Percentiles rank a stretch among this genome's conserved stretches.
Conservation (phyloP, 2,797 vertebrate species). For the Hypotaenidia okinawae region DNA sequence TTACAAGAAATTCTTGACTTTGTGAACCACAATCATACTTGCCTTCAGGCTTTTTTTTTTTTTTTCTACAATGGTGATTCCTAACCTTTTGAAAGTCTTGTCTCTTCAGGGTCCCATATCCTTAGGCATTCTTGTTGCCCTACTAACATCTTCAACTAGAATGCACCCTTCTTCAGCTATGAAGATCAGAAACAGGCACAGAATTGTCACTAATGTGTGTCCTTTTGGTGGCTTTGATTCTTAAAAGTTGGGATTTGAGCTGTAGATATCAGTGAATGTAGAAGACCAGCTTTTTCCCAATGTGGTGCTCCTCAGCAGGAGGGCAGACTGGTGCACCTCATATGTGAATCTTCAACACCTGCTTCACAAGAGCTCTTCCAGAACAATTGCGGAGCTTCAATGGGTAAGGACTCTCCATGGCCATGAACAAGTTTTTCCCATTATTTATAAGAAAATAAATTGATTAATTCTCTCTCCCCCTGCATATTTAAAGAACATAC, state of each 20-base stretch:
- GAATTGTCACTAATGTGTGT: rapidly evolving
- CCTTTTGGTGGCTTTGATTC: background rate
- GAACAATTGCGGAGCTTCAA: background rate
- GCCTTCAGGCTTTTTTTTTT: background rate
- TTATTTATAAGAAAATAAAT: conserved; percentile 7
- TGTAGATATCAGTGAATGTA: background rate
- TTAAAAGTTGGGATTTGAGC: background rate
- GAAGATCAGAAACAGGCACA: background rate
- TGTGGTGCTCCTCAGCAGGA: background rate
- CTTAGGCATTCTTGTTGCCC: background rate
- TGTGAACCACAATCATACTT: background rate
- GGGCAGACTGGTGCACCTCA: background rate
- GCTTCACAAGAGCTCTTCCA: background rate
- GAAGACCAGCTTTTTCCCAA: background rate
- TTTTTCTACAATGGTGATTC: background rate
- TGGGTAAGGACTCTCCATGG: background rate
- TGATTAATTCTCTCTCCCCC: background rate
- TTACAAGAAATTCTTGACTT: background rate
- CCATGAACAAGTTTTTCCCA: background rate
- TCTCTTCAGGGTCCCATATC: background rate
- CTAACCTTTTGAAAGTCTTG: background rate
- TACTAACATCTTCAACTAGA: background rate
- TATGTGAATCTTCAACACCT: background rate
- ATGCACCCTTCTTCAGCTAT: background rate
- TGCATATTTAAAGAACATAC: background rate